A percentile compares a stretch with the other conserved stretches of the same genome.
Conservation (phyloP, 2,888 invertebrate genomes). For the Neocrepidodera transversa region DNA sequence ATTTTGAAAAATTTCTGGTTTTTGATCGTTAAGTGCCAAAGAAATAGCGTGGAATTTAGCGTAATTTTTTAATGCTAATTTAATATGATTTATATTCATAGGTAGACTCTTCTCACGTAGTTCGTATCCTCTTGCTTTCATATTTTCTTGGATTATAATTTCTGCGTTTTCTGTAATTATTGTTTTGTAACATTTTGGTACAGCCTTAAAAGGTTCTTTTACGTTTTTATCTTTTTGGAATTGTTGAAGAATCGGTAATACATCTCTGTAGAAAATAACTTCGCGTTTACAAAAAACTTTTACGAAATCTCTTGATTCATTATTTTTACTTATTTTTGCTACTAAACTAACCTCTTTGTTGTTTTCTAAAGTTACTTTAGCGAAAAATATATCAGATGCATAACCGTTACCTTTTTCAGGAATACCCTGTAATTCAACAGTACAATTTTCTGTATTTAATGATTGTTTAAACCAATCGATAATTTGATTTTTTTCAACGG, state of each 20-base stretch:
- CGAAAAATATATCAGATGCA: too few relatives aligned
- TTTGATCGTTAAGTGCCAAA: slow-evolving; percentile 29
- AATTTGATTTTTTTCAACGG: too few relatives aligned
- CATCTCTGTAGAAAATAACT: neutral
- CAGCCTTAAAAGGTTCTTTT: neutral
- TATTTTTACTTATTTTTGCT: too few relatives aligned
- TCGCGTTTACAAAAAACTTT: too few relatives aligned
- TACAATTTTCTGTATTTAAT: too few relatives aligned
- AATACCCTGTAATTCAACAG: too few relatives aligned
- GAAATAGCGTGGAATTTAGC: slow-evolving; percentile 38
- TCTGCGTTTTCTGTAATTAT: neutral
- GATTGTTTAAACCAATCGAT: too few relatives aligned
- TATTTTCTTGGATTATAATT: slow-evolving; percentile 1
- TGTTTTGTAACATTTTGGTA: slow-evolving; percentile 6
- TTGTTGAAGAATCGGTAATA: neutral
- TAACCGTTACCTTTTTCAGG: too few relatives aligned
- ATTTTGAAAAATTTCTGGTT: slow-evolving; percentile 16
- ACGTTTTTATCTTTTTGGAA: neutral
- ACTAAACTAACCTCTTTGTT: too few relatives aligned
- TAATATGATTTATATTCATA: slow-evolving; percentile 22
- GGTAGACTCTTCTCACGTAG: neutral
- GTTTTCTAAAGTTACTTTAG: too few relatives aligned
- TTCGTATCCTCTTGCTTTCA: neutral
- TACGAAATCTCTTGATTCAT: too few relatives aligned
- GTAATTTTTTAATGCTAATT: slow-evolving; percentile 25